These are phyloP conservation scores for Lacerta viridis DNA, from an alignment of 2,797 vertebrate species.

Conservation along the genomic window DNA sequence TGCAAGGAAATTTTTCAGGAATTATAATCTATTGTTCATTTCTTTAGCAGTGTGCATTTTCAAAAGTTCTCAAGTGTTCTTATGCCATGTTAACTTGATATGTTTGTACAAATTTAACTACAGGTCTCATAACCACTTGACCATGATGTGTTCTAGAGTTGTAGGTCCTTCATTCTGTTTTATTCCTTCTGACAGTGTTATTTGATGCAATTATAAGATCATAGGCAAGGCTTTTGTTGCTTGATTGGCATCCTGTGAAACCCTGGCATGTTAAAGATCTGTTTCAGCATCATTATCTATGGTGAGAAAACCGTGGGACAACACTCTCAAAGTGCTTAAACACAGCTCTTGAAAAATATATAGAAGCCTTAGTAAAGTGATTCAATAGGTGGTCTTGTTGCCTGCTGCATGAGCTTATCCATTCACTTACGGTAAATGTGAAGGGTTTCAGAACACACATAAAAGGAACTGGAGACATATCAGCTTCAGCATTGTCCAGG, in stretches of 20 bases:
- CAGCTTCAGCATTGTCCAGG: not conserved
- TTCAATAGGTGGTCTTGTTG: not conserved
- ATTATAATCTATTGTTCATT: constrained; percentile 13
- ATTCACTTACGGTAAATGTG: not conserved
- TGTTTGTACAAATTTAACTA: constrained; percentile 26
- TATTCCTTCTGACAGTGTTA: constrained; percentile 20
- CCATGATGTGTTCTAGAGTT: constrained; percentile 4
- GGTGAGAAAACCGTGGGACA: not conserved
- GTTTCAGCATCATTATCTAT: not conserved
- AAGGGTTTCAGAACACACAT: not conserved
- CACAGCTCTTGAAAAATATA: not conserved
- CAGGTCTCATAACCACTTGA: constrained; percentile 27
- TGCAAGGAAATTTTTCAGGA: not conserved
- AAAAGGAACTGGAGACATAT: not conserved
- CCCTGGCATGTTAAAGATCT: not conserved
- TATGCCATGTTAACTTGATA: not conserved
- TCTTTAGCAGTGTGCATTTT: constrained; percentile 7
- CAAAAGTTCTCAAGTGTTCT: constrained; percentile 25
- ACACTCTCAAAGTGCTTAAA: not conserved
- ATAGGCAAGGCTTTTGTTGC: not conserved
- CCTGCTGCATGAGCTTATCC: not conserved
- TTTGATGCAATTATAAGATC: constrained; percentile 23
- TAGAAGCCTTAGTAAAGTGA: not conserved
- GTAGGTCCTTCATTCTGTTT: not conserved
- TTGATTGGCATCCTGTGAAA: constrained; percentile 8